Conservation (phyloP, 2,888 invertebrate species). For the Limulus polyphemus region DNA sequence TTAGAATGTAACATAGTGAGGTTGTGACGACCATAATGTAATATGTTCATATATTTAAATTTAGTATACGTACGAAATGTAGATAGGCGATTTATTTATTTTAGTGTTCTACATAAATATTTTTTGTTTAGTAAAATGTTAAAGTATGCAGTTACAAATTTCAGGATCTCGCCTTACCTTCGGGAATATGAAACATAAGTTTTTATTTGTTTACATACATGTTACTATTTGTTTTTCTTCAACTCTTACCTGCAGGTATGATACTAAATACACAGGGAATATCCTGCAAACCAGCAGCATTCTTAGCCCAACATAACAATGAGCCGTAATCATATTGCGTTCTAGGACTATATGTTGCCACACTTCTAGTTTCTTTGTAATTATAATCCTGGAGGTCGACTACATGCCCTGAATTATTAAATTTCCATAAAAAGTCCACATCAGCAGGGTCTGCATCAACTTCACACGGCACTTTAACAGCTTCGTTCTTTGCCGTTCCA, state of each 20-base stretch:
- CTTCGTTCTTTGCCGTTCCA: slow-evolving; percentile 25
- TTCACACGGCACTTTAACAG: slow-evolving; percentile 25
- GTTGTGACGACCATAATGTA: no score
- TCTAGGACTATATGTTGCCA: slow-evolving; percentile 26
- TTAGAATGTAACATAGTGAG: no score
- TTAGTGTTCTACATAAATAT: no score
- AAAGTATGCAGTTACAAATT: no score
- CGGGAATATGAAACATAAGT: no score
- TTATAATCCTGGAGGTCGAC: slow-evolving; percentile 36
- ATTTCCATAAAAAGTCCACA: slow-evolving; percentile 80
- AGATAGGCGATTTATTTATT: no score
- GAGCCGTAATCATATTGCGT: slow-evolving; percentile 30
- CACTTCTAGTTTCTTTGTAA: slow-evolving; percentile 54
- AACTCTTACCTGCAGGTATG: slow-evolving; percentile 47
- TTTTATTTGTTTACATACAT: no score
- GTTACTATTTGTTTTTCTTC: no score
- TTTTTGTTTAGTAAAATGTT: no score
- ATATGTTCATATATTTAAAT: no score
- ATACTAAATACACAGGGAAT: slow-evolving; percentile 29
- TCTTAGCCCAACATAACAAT: slow-evolving; percentile 29
- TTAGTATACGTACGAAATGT: no score
- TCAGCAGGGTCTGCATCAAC: slow-evolving; percentile 27
- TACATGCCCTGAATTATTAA: slow-evolving; percentile 57
- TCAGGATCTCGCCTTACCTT: no score
- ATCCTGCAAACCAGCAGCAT: slow-evolving; percentile 27